Base-by-base conservation (phyloP, 37 sponge, comb jelly and placozoan species). In the Theonella swinhoei region DNA sequence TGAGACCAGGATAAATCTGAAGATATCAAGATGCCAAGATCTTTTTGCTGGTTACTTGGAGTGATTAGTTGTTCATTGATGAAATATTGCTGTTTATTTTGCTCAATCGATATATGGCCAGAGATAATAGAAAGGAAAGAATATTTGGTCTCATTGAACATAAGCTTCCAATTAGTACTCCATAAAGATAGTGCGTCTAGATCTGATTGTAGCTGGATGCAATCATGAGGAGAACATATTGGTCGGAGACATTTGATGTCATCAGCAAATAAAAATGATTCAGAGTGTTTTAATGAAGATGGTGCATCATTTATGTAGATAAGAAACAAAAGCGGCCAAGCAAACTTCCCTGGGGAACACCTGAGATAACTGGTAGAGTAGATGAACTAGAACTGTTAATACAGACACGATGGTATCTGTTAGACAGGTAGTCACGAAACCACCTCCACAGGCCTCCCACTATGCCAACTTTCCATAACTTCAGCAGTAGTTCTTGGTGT, bases 401-500 rank as follows among this genome's bases (percentile, higher is more conserved):
- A 58, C 17, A 20, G 7, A 66, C 68, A 24, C n/a, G 68, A 8
- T 66, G 68, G 68, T 66, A 24, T 66, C 68, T 66, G 68, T 24
- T 24, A 11, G 26, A 25, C n/a, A 66, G 28, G 28, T 66, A 66
- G 7, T 66, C 68, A 14, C 68, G 68, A 24, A 66, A 66, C 68
- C 68, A 66, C n/a, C 26, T 66, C 68, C 68, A 66, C 7, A 24
- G 20, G 28, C 68, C n/a, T 24, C 68, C 68, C 20, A 66, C 26
- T 66, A 66, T 66, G n/a, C 68, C 68, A 24, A 66, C 28, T 28
- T 66, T 66, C 68, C 68, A 66, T 66, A 66, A 24, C 26, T 66
- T 66, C 28, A 66, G 68, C 26, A 66, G 68, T 8, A 66, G 68
- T 24, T 66, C 68, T 66, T 66, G 68, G n/a, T 66, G 68, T 66